A percentile compares a stretch with the other conserved stretches of the same genome.
Evolutionary conservation across 2,888 invertebrate genomes (phyloP).

Genomic region (Drosophila quinaria): DNA sequence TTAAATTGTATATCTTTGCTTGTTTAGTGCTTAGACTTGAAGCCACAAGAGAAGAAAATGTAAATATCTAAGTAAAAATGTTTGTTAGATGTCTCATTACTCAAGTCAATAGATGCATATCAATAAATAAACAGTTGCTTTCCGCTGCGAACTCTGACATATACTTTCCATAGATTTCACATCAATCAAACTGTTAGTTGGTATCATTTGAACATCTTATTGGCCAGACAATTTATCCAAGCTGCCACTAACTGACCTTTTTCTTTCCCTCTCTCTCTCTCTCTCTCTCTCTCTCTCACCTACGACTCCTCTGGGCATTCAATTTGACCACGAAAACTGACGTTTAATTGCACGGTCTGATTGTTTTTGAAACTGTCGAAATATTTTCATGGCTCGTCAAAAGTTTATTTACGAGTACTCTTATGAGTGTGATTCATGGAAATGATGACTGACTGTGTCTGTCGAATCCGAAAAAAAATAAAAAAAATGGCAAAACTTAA

Average conservation of each 20-base stretch:
- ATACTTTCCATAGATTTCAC: conserved; percentile 44
- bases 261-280: not conserved
- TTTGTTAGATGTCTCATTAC: conserved; percentile 26
- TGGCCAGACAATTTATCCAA: not conserved
- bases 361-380: conserved; percentile 28
- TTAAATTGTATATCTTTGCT: not conserved
- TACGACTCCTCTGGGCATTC: not conserved
- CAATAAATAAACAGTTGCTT: conserved; percentile 39
- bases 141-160: conserved; percentile 17
- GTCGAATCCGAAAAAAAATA: conserved; percentile 28
- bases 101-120: conserved; percentile 22
- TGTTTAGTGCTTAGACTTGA: not conserved
- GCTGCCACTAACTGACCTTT: conserved; percentile 23
- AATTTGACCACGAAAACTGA: conserved; percentile 8
- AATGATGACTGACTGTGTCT: conserved; percentile 32
- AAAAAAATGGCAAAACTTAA: conserved; percentile 28
- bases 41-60: not conserved
- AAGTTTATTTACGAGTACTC: conserved; percentile 25
- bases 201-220: conserved; percentile 10
- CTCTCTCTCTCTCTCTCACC: not conserved
- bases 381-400: conserved; percentile 47
- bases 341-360: conserved; percentile 40
- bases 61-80: not conserved
- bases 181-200: conserved; percentile 44
- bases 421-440: conserved; percentile 58